Evolutionary conservation across 1,140 invertebrate species (phyloP).

Genomic region (Drosophila prosaltans): DNA sequence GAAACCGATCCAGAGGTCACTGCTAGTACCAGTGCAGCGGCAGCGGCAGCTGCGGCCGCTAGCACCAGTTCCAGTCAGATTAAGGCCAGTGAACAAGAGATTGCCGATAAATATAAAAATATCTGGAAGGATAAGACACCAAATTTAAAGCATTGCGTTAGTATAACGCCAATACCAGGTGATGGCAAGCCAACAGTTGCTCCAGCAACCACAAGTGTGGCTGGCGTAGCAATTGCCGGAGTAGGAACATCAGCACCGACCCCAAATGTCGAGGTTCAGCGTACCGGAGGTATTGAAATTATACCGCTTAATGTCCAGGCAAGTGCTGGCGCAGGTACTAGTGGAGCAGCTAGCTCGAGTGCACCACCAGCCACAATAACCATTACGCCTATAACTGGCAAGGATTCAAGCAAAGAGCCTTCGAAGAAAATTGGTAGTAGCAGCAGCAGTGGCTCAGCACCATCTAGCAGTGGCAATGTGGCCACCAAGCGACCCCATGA

Average conservation of each 20-base stretch:
- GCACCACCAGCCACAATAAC: slow-evolving; percentile 86
- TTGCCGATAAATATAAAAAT: slow-evolving; percentile 80
- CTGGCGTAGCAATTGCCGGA: not conserved
- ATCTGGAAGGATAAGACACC: slow-evolving; percentile 82
- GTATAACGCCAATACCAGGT: slow-evolving; percentile 72
- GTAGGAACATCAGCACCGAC: not conserved
- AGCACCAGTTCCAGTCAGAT: not conserved
- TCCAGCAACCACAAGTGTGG: slow-evolving; percentile 16
- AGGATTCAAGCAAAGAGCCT: slow-evolving; percentile 36
- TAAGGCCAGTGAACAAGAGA: slow-evolving; percentile 66
- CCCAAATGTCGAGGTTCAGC: slow-evolving; percentile 63
- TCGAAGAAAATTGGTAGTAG: slow-evolving; percentile 46
- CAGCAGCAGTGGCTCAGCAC: slow-evolving; percentile 8
- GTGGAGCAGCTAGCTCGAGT: slow-evolving; percentile 25
- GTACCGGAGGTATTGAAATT: slow-evolving; percentile 83
- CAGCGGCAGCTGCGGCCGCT: too few relatives aligned
- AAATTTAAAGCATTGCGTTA: slow-evolving; percentile 70
- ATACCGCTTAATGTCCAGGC: slow-evolving; percentile 84
- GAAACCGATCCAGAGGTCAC: slow-evolving; percentile 63
- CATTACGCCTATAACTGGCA: slow-evolving; percentile 89
- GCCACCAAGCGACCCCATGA: slow-evolving; percentile 58
- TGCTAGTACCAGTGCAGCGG: slow-evolving; percentile 2
- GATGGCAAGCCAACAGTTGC: slow-evolving; percentile 46
- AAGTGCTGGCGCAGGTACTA: not conserved
- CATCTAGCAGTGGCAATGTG: slow-evolving; percentile 18